These are phyloP conservation scores for Drosophila ficusphila DNA, from an alignment of 1,140 invertebrate genomes.

Conservation along the genomic window DNA sequence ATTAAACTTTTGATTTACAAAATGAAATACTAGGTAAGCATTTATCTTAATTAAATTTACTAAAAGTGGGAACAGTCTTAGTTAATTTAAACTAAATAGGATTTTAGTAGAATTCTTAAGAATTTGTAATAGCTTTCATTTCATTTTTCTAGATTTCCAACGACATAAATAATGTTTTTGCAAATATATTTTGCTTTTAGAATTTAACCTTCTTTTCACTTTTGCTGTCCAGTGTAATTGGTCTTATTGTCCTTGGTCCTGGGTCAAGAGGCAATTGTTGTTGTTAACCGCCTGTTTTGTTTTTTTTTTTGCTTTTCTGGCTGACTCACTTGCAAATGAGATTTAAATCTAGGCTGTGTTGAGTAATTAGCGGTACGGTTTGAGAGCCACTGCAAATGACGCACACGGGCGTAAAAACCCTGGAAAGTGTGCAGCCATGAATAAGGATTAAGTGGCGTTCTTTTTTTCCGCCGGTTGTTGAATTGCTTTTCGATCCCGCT, in stretches of 20 bases:
- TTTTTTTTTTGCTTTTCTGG: too few species aligned
- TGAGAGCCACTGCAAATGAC: constrained; percentile 43
- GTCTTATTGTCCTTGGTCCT: constrained; percentile 24
- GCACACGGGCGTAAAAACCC: constrained; percentile 36
- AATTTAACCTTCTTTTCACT: too few species aligned
- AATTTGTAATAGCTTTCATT: too few species aligned
- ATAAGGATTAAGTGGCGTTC: constrained; percentile 10
- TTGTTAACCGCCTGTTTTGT: constrained; percentile 11
- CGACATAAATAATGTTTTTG: too few species aligned
- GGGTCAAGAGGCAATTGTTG: constrained; percentile 54
- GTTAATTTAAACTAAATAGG: too few species aligned
- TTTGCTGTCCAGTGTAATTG: constrained; percentile 47
- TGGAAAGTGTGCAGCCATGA: constrained; percentile 21
- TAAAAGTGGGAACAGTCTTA: too few species aligned
- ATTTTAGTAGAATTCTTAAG: too few species aligned
- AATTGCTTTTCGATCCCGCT: neutral
- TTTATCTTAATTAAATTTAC: too few species aligned
- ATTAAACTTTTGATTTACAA: too few species aligned
- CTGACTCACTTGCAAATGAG: constrained; percentile 34
- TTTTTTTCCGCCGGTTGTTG: constrained; percentile 15
- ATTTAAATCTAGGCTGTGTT: constrained; percentile 43
- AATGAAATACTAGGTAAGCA: too few species aligned
- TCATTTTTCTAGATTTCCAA: too few species aligned
- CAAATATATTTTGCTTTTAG: too few species aligned
- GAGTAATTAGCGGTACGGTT: constrained; percentile 46